Evolutionary conservation across 2,113 vertebrate species (phyloP).

Genomic region (Pycnonotus jocosus): DNA sequence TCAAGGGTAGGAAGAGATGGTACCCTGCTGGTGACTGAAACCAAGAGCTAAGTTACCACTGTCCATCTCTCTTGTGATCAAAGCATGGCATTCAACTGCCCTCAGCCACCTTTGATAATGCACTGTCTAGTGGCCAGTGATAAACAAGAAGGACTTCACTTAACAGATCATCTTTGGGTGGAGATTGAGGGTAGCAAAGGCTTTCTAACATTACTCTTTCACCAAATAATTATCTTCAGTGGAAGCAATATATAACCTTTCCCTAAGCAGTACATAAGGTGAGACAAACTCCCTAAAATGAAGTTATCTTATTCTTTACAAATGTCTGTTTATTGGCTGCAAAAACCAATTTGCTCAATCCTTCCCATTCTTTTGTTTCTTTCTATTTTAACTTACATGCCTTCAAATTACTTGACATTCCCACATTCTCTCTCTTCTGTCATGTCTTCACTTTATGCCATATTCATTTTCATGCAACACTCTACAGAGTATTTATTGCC

Average conservation of each 20-base stretch:
- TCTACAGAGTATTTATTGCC: neutral
- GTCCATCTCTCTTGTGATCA: neutral
- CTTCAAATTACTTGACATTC: neutral
- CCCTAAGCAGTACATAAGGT: neutral
- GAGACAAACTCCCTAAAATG: neutral
- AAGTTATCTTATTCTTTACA: neutral
- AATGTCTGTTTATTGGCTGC: neutral
- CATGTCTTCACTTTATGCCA: neutral
- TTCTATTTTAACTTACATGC: neutral
- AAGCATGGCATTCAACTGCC: neutral
- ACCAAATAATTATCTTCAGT: neutral
- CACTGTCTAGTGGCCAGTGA: neutral
- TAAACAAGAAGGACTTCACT: neutral
- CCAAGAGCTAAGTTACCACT: neutral
- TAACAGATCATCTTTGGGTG: neutral
- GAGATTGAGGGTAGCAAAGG: neutral
- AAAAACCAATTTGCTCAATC: neutral
- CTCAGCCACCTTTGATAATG: neutral
- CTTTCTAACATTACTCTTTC: neutral
- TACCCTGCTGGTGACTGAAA: neutral
- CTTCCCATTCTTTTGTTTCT: neutral
- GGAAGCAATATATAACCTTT: neutral
- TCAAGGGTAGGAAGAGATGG: neutral
- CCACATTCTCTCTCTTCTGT: neutral
- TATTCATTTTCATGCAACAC: neutral